Evolutionary conservation across 35 echinoderm and acorn worm genomes (phyloP).

Genomic region (Antedon bifida): DNA sequence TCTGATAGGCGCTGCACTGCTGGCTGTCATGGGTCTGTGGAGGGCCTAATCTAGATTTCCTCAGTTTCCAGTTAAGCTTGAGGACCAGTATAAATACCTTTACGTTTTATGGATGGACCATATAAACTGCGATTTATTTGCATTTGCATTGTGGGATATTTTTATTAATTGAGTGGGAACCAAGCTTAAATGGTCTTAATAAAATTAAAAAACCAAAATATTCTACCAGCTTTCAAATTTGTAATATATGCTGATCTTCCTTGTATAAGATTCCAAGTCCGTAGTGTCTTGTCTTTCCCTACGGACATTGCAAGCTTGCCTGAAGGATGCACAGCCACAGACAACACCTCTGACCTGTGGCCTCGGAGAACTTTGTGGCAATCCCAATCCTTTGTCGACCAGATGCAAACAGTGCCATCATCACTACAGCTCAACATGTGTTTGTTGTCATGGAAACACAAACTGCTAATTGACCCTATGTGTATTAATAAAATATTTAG

Average conservation of each 20-base stretch:
- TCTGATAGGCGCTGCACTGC: too few relatives aligned
- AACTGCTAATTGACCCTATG: constrained; percentile 55
- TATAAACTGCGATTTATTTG: too few relatives aligned
- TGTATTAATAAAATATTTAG: too few relatives aligned
- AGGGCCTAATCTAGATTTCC: too few relatives aligned
- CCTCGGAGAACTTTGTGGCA: constrained; percentile 70
- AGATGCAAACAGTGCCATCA: constrained; percentile 69
- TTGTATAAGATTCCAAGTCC: constrained; percentile 88
- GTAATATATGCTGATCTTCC: constrained; percentile 92
- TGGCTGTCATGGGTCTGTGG: too few relatives aligned
- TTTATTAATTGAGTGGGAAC: too few relatives aligned
- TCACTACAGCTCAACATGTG: constrained; percentile 84
- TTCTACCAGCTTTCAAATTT: constrained; percentile 90
- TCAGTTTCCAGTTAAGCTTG: too few relatives aligned
- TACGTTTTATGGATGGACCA: too few relatives aligned
- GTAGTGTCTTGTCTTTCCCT: constrained; percentile 68
- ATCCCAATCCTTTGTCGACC: constrained; percentile 72
- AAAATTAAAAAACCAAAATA: too few relatives aligned
- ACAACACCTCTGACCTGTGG: constrained; percentile 77
- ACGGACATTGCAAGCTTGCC: constrained; percentile 79
- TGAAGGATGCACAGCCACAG: constrained; percentile 79
- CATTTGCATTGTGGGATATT: too few relatives aligned
- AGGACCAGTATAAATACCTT: too few relatives aligned
- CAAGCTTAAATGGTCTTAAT: too few relatives aligned
- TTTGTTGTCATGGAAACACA: constrained; percentile 50